Evolutionary conservation across 2,888 invertebrate species (phyloP), one percentile per base, ranked within the genome.

Genomic region (Chrysodeixis includens): DNA sequence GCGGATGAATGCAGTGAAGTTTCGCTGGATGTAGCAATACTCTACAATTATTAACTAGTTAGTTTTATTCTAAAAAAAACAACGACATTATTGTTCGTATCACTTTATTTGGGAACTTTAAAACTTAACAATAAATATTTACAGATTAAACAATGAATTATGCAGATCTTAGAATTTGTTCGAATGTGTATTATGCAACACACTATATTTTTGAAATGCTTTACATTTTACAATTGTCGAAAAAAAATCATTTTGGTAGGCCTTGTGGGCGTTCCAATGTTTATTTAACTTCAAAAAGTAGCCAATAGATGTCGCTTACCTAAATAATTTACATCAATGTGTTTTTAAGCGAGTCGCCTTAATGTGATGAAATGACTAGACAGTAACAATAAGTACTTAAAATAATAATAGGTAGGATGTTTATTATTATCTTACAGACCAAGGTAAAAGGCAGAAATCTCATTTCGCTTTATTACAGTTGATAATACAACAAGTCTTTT

Each of bases 291-390:
- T 0, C 10, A 9, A 8, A 1, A 10, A 18, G 20, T 20, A 10
- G 10, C 9, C 46, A 20, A 49, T 20, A 49, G 46, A 49, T 49
- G 46, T 49, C 46, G 10, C 46, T 49, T 1, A 30, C 22, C 3
- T 7, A 52, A 12, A 2, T 52, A 14, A 14, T 26, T 5, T 22
- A 14, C 14, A 2, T 52, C 5, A 26, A 14, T 2, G 1, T 5
- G 1, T 20, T 22, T 26, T 1, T 14, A 9, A 10, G 32, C 59
- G 56, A 46, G 59, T 30, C 26, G 69, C 75, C 51, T 0, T 58
- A 62, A 71, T 81, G 80, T 84, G 84, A 86, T 85, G 84, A 61
- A 79, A 82, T 89, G 88, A 89, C 88, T 89, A 89, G 88, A 89
- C 72, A 81, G 64, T 74, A 81, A 81, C 62, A 79, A 65, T 69